Percentiles rank a stretch among this genome's conserved stretches.
Evolutionary conservation across 2,797 vertebrate genomes (phyloP).

Genomic region (Falco rusticolus): DNA sequence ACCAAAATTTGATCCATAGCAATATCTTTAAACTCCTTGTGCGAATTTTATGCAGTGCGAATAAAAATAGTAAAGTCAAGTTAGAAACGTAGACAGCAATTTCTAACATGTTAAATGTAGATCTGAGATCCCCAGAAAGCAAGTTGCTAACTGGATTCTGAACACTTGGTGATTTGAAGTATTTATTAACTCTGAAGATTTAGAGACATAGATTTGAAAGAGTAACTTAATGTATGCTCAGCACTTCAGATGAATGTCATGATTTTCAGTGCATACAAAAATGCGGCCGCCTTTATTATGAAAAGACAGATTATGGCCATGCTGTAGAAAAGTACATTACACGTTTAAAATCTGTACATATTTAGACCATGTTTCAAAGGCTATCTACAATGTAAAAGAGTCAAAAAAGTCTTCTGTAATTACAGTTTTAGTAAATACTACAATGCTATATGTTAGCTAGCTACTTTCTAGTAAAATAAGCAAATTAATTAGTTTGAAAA

Average conservation of each 20-base stretch:
- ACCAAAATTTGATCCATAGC: neutral
- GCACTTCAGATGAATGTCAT: neutral
- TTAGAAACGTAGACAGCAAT: neutral
- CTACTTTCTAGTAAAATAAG: neutral
- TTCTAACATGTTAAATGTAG: neutral
- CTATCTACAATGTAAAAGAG: neutral
- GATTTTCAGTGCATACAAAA: neutral
- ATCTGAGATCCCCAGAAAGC: neutral
- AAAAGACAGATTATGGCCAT: neutral
- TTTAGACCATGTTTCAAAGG: neutral
- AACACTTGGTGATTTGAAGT: neutral
- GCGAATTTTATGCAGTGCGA: neutral
- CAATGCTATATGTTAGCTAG: neutral
- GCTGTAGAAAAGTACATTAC: neutral
- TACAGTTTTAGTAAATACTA: neutral
- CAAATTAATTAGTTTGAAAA: neutral
- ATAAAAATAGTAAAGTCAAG: neutral
- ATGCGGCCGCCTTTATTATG: neutral
- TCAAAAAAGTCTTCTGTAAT: neutral
- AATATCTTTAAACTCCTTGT: neutral
- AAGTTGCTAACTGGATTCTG: neutral
- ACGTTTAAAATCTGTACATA: neutral
- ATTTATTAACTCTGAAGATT: neutral
- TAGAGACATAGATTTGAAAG: neutral
- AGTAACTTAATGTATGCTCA: neutral